phyloP scores from a whole-genome alignment of 2,888 invertebrate species.

The Seladonia tumulorum region DNA sequence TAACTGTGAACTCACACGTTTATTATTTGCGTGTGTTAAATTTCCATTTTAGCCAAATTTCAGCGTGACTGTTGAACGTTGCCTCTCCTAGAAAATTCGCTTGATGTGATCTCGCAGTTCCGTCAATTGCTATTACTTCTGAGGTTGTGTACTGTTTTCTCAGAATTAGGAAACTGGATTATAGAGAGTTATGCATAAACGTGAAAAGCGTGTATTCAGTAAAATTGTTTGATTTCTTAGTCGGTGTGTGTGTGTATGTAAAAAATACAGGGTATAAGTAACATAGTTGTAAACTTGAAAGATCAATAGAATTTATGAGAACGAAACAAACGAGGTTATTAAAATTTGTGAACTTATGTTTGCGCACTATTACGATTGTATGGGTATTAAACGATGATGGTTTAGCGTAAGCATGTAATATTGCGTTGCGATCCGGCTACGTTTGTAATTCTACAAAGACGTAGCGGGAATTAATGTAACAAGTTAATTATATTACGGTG shows the following conservation, averaged over 20 bases:
- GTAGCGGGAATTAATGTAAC: not conserved
- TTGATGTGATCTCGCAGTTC: not conserved
- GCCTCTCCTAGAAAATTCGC: not conserved
- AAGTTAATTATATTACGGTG: constrained; percentile 6
- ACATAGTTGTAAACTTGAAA: not conserved
- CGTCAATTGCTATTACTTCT: constrained; percentile 1
- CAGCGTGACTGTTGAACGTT: not conserved
- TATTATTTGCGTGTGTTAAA: not conserved
- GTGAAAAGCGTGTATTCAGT: not conserved
- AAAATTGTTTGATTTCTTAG: not conserved
- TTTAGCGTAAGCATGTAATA: constrained; percentile 6
- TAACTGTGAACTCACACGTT: not conserved
- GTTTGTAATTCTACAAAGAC: not conserved
- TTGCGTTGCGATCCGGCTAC: not conserved
- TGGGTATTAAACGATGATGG: not conserved
- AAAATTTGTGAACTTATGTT: not conserved
- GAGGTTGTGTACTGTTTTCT: not conserved
- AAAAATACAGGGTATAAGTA: constrained; percentile 7
- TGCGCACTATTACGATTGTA: not conserved
- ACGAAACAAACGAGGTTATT: not conserved
- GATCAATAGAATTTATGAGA: not conserved
- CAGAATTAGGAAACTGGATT: not conserved
- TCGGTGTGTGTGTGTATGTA: not conserved
- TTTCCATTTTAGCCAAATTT: not conserved
- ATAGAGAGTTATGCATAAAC: not conserved